These are phyloP conservation scores for Onychomys arenicola DNA, from an alignment of 2,797 vertebrate species.

Conservation along the genomic window DNA sequence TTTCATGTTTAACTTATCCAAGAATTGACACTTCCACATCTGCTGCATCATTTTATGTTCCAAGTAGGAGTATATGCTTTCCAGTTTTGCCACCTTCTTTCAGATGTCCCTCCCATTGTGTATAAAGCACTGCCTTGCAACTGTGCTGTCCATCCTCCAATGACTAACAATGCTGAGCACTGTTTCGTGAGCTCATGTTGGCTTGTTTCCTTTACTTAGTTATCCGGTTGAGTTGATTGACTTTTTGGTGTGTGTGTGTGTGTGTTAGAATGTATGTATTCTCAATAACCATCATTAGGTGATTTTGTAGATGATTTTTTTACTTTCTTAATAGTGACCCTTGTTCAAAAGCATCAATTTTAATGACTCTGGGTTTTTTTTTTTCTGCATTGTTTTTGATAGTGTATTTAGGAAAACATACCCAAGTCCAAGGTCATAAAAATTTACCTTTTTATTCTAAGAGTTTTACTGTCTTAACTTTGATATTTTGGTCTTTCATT, in stretches of 20 bases:
- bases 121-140: neutral
- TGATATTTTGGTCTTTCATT: constrained; percentile 42
- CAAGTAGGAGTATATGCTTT: neutral
- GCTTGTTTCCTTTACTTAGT: neutral
- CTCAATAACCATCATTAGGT: neutral
- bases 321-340: constrained; percentile 3
- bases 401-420: neutral
- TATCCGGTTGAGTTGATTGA: neutral
- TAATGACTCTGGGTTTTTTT: neutral
- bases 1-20: constrained; percentile 24
- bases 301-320: constrained; percentile 21
- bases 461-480: neutral
- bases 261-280: neutral
- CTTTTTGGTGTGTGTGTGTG: neutral
- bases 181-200: neutral
- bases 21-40: neutral
- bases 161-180: neutral
- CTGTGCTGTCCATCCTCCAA: neutral
- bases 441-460: constrained; percentile 43
- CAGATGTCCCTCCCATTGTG: neutral
- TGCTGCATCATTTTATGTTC: neutral
- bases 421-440: constrained; percentile 25
- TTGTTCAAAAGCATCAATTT: constrained; percentile 23
- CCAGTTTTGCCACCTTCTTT: constrained; percentile 18
- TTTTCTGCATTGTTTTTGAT: neutral